These are phyloP conservation scores for Etheostoma spectabile DNA, from an alignment of 2,113 vertebrate genomes.

Conservation along the genomic window DNA sequence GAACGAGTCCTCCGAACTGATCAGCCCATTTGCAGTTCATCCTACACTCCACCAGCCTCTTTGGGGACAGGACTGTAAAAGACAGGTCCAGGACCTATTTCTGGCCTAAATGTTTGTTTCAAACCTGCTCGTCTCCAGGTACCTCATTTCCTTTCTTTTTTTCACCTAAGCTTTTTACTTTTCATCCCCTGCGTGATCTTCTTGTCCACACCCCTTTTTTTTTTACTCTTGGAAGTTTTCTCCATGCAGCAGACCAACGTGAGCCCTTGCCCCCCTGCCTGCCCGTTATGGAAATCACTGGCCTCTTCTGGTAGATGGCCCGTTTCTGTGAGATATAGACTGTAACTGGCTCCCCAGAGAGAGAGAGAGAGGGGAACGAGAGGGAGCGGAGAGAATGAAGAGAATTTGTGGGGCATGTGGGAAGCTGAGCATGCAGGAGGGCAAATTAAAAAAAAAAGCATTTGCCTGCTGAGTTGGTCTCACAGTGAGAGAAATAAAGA, in stretches of 20 bases:
- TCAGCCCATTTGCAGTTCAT: conserved; percentile 46
- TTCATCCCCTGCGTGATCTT: not conserved
- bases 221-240: conserved; percentile 26
- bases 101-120: not conserved
- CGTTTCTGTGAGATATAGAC: conserved; percentile 45
- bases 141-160: conserved; percentile 10
- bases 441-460: conserved; percentile 33
- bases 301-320: conserved; percentile 46
- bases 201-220: conserved; percentile 4
- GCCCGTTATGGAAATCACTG: conserved; percentile 46
- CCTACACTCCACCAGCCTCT: not conserved
- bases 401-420: conserved; percentile 23
- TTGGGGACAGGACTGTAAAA: conserved; percentile 6
- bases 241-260: conserved; percentile 43
- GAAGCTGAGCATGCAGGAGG: conserved; percentile 14
- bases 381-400: not conserved
- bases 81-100: conserved; percentile 16
- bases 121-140: conserved; percentile 10
- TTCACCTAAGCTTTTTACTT: not conserved
- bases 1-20: not conserved
- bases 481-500: conserved; percentile 49
- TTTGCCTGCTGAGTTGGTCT: conserved; percentile 22
- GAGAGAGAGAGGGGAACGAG: not conserved
- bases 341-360: conserved; percentile 52
- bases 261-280: conserved; percentile 7